These are phyloP conservation scores for Limnodromus scolopaceus DNA, from an alignment of 2,797 vertebrate species.

Conservation along the genomic window DNA sequence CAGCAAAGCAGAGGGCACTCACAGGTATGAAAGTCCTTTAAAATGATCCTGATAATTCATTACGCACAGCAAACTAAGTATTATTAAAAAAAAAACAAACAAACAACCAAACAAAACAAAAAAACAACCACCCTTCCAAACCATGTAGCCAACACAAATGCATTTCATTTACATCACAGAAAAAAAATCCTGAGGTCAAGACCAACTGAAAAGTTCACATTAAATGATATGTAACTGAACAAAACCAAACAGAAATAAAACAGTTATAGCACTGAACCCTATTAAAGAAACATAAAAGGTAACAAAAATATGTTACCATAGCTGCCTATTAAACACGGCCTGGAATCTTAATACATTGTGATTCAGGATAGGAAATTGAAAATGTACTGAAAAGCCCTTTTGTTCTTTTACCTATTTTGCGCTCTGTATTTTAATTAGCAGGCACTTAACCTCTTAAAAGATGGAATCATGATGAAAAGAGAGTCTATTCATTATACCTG, in stretches of 20 bases:
- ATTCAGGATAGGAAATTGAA: constrained; percentile 37
- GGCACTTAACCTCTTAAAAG: constrained; percentile 1
- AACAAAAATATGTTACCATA: constrained; percentile 27
- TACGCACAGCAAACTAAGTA: neutral
- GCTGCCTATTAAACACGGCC: neutral
- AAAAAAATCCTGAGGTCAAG: neutral
- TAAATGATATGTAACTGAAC: neutral
- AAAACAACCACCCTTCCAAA: no score
- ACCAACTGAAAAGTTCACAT: neutral
- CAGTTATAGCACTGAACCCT: neutral
- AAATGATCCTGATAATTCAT: neutral
- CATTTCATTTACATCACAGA: neutral
- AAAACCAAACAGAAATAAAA: neutral
- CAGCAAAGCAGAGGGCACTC: neutral
- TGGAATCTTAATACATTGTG: constrained; percentile 5
- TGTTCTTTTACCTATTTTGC: neutral
- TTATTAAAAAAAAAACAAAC: neutral
- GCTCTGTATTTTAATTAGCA: constrained; percentile 47
- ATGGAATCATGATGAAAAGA: neutral
- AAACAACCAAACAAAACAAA: neutral
- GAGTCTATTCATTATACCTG: neutral
- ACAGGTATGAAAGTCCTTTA: neutral
- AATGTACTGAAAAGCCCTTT: constrained; percentile 28
- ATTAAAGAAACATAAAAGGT: neutral
- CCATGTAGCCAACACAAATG: neutral